Conservation (phyloP, 1,140 invertebrate genomes). For the Heliothis virescens region DNA sequence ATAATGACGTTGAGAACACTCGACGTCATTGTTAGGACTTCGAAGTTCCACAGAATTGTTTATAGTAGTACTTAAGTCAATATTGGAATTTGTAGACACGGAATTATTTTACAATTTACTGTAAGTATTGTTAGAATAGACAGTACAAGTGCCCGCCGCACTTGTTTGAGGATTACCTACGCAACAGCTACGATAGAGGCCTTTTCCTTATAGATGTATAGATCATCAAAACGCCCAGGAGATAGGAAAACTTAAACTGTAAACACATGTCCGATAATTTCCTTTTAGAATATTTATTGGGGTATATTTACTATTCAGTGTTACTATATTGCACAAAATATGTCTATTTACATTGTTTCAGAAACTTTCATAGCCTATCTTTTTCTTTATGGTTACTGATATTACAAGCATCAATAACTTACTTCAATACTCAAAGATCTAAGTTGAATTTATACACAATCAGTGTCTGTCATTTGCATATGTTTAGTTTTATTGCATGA, state of each 20-base stretch:
- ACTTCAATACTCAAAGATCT: slow-evolving; percentile 62
- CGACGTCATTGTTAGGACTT: slow-evolving; percentile 25
- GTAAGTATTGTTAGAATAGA: background rate
- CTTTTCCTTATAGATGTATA: too few species aligned
- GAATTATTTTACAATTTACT: background rate
- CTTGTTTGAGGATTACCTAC: too few species aligned
- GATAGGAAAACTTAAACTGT: too few species aligned
- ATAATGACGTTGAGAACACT: slow-evolving; percentile 30
- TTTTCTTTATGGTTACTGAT: slow-evolving; percentile 36
- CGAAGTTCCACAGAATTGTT: slow-evolving; percentile 28
- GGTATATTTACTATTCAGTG: too few species aligned
- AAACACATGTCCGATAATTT: too few species aligned
- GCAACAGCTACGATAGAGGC: too few species aligned
- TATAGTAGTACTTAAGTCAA: slow-evolving; percentile 22
- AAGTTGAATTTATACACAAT: slow-evolving; percentile 70
- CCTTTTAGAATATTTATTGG: too few species aligned
- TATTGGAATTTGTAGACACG: slow-evolving; percentile 24
- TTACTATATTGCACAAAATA: too few species aligned
- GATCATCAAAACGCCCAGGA: too few species aligned
- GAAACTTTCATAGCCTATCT: too few species aligned
- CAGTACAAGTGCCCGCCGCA: too few species aligned
- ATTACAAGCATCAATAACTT: slow-evolving; percentile 62
- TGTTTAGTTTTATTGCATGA: slow-evolving; percentile 63
- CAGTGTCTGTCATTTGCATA: slow-evolving; percentile 70
- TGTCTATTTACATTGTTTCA: too few species aligned